Conservation (phyloP, 2,888 invertebrate genomes). For the Drosophila planitibia region DNA sequence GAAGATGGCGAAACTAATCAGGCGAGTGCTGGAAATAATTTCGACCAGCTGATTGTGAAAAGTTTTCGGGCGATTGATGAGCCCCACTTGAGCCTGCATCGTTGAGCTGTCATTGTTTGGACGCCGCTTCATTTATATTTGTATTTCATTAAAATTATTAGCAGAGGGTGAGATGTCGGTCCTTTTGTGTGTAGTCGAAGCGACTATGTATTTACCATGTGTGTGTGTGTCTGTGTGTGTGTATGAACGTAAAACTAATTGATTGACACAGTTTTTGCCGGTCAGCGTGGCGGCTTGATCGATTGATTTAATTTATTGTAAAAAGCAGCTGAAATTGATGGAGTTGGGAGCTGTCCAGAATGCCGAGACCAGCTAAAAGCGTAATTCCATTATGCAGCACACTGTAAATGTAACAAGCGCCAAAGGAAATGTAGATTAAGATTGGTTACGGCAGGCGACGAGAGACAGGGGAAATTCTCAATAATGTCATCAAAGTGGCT, state of each 20-base stretch:
- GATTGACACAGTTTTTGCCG: slow-evolving; percentile 77
- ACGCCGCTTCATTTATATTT: slow-evolving; percentile 72
- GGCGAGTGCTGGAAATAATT: slow-evolving; percentile 76
- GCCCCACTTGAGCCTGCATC: slow-evolving; percentile 43
- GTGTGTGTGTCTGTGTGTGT: slow-evolving; percentile 9
- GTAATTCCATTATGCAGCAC: slow-evolving; percentile 77
- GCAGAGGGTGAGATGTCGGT: slow-evolving; percentile 17
- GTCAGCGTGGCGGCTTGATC: slow-evolving; percentile 66
- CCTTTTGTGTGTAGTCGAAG: background rate
- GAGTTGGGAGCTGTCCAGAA: slow-evolving; percentile 50
- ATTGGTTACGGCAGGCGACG: background rate
- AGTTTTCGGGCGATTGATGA: slow-evolving; percentile 68
- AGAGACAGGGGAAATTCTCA: slow-evolving; percentile 32
- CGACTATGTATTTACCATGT: slow-evolving; percentile 3
- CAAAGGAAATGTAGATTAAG: slow-evolving; percentile 22
- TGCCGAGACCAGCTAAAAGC: slow-evolving; percentile 58
- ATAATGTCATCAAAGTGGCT: slow-evolving; percentile 81
- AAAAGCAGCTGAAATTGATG: slow-evolving; percentile 78
- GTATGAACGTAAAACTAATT: slow-evolving; percentile 63
- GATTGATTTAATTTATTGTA: slow-evolving; percentile 78
- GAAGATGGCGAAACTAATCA: slow-evolving; percentile 70
- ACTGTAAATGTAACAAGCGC: slow-evolving; percentile 23
- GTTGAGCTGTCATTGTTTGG: slow-evolving; percentile 69
- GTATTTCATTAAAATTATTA: slow-evolving; percentile 80
- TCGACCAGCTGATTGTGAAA: slow-evolving; percentile 56